Evolutionary conservation across 2,113 vertebrate species (phyloP).

Genomic region (Callospermophilus lateralis): DNA sequence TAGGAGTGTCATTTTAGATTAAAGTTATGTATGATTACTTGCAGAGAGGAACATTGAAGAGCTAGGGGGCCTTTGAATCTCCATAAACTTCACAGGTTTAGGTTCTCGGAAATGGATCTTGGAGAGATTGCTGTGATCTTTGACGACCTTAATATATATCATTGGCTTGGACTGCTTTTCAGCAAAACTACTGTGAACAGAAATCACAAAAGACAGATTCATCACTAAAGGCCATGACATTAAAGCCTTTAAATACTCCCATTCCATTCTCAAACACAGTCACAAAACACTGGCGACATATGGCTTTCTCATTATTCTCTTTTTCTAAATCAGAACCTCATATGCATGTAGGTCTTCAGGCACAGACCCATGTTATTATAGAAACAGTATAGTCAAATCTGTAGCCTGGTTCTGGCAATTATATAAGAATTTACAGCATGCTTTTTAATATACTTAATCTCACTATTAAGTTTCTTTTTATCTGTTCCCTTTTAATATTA

Average conservation of each 20-base stretch:
- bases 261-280: neutral
- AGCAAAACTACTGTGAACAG: constrained; percentile 22
- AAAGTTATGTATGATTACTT: constrained; percentile 38
- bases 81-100: constrained; percentile 35
- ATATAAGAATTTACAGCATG: neutral
- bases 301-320: neutral
- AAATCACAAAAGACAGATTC: constrained; percentile 35
- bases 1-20: neutral
- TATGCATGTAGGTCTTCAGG: neutral
- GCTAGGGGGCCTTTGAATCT: neutral
- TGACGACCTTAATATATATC: constrained; percentile 14
- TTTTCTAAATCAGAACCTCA: neutral
- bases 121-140: constrained; percentile 42
- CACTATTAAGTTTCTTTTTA: neutral
- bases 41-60: constrained; percentile 25
- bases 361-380: neutral
- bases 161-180: neutral
- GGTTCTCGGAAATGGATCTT: neutral
- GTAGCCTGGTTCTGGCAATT: neutral
- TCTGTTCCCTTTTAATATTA: neutral
- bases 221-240: constrained; percentile 19
- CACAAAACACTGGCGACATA: neutral
- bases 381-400: neutral
- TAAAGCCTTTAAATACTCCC: constrained; percentile 42
- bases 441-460: neutral